Evolutionary conservation across 92 coral and sea anemone genomes (phyloP).

Genomic region (Zoanthus sociatus): DNA sequence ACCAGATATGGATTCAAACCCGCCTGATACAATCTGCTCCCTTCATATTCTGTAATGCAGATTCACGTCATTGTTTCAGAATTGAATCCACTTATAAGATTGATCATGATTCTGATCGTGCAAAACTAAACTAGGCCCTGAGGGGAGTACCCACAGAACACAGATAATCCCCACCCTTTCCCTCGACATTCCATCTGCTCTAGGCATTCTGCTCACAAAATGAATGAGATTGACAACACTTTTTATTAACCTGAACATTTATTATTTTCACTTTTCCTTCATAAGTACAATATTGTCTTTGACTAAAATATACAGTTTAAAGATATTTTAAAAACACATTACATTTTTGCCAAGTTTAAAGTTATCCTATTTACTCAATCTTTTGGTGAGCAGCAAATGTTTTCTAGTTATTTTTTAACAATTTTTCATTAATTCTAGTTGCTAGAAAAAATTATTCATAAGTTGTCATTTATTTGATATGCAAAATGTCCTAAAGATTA

Average conservation of each 20-base stretch:
- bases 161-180: neutral
- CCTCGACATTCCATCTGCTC: constrained; percentile 35
- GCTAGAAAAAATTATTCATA: too few relatives aligned
- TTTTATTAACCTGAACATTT: neutral
- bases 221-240: neutral
- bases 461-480: too few relatives aligned
- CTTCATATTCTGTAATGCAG: neutral
- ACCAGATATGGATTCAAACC: neutral
- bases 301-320: neutral
- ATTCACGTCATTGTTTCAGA: neutral
- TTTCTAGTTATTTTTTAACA: too few relatives aligned
- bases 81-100: too few relatives aligned
- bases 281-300: constrained; percentile 4
- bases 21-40: neutral
- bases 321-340: neutral
- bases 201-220: constrained; percentile 10
- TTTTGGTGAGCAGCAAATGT: too few relatives aligned
- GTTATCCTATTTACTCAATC: too few relatives aligned
- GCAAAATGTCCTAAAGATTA: too few relatives aligned
- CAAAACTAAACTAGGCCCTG: too few relatives aligned
- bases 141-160: neutral
- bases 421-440: too few relatives aligned
- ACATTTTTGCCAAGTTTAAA: too few relatives aligned
- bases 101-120: too few relatives aligned
- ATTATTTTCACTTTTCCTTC: neutral